phyloP scores from a whole-genome alignment of 1,140 invertebrate genomes.

The Brachionus angularis region DNA sequence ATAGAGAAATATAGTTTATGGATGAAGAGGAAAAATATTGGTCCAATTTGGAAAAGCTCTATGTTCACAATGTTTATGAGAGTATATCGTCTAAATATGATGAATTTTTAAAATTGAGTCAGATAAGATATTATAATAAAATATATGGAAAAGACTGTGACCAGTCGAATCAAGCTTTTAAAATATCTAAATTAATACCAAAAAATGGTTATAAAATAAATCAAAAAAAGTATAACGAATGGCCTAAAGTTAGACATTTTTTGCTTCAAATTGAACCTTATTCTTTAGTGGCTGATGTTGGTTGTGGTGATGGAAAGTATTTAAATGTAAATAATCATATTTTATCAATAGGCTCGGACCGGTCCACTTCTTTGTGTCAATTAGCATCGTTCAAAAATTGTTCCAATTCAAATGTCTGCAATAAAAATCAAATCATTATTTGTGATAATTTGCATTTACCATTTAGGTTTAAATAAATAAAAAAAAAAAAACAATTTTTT shows the following conservation, averaged over 20 bases:
- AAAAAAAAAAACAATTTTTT: conserved; percentile 79
- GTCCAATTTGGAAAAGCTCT: conserved; percentile 72
- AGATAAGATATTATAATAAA: background rate
- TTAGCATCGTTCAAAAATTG: conserved; percentile 70
- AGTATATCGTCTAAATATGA: conserved; percentile 65
- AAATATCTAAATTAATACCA: too few species aligned
- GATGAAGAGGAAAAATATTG: conserved; percentile 37
- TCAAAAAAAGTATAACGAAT: conserved; percentile 64
- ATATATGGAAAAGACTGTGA: too few species aligned
- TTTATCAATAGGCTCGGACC: conserved; percentile 79
- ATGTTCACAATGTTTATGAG: conserved; percentile 88
- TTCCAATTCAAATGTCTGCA: conserved; percentile 3
- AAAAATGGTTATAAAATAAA: background rate
- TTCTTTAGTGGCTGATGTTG: conserved; percentile 68
- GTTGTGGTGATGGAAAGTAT: conserved; percentile 89
- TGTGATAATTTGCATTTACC: conserved; percentile 41
- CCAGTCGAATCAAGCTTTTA: conserved; percentile 45
- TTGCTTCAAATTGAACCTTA: conserved; percentile 79
- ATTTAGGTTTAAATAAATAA: too few species aligned
- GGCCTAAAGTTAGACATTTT: conserved; percentile 80
- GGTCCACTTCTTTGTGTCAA: conserved; percentile 72
- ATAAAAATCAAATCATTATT: conserved; percentile 24
- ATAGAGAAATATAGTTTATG: background rate
- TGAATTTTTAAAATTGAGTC: conserved; percentile 42
- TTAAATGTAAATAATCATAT: conserved; percentile 77